Conservation (phyloP, 2,113 vertebrate species). For the Coracopsis vasa region DNA sequence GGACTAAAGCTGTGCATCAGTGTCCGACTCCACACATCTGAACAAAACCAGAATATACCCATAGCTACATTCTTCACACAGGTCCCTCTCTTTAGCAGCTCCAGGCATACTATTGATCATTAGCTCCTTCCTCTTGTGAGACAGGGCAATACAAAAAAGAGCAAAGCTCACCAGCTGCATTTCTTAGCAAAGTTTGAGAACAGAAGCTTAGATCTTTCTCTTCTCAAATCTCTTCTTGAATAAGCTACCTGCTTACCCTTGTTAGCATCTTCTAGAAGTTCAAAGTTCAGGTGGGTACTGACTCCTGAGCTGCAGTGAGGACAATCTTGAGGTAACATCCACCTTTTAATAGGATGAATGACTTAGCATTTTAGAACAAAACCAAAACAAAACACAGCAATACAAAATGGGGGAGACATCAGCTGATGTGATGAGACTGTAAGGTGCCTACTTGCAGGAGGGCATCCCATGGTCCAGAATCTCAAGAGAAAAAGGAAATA, state of each 20-base stretch:
- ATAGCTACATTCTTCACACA: background rate
- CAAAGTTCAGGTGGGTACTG: background rate
- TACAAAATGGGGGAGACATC: background rate
- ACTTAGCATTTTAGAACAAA: background rate
- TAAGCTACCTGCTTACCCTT: background rate
- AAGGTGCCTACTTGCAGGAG: background rate
- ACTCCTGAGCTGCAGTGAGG: background rate
- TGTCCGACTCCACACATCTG: background rate
- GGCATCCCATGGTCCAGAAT: background rate
- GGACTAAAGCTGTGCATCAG: background rate
- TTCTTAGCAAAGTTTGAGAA: background rate
- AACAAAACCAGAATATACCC: background rate
- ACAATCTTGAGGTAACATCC: background rate
- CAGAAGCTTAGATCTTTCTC: background rate
- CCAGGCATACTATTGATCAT: background rate
- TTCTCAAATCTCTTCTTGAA: background rate
- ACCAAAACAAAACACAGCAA: background rate
- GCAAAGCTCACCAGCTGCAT: background rate
- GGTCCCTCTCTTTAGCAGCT: background rate
- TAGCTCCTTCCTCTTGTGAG: background rate
- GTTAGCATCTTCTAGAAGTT: background rate
- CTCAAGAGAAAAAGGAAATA: background rate
- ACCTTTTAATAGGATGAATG: background rate
- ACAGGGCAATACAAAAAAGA: rapidly evolving
- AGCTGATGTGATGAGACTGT: background rate